A percentile compares a stretch with the other conserved stretches of the same genome.
phyloP scores from a whole-genome alignment of 2,797 vertebrate genomes.

The Ficedula albicollis region DNA sequence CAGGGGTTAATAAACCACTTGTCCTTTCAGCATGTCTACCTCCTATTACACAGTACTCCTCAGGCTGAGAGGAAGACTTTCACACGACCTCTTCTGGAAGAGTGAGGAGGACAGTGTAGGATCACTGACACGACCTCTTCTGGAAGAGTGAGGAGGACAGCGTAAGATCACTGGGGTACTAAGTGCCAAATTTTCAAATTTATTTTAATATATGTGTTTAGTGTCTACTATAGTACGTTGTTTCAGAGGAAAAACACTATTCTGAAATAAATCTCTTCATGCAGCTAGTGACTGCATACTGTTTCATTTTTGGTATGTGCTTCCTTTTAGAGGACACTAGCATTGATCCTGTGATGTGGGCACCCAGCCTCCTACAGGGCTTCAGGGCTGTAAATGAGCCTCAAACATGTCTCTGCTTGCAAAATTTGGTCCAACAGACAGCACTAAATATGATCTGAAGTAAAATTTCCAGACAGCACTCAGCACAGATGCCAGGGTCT shows the following conservation, averaged over 20 bases:
- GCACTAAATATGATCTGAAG: background rate
- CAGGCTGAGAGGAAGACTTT: background rate
- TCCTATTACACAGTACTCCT: background rate
- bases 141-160: background rate
- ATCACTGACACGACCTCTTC: background rate
- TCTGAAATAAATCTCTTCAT: background rate
- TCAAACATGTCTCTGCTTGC: background rate
- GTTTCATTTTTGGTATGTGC: background rate
- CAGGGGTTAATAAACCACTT: background rate
- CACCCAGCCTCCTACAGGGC: accelerated
- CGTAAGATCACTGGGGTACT: background rate
- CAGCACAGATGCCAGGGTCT: background rate
- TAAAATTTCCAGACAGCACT: background rate
- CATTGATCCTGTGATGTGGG: background rate
- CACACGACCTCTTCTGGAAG: background rate
- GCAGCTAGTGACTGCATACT: background rate
- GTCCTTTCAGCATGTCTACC: background rate
- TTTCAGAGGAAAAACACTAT: background rate
- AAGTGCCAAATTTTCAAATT: background rate
- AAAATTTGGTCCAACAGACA: background rate
- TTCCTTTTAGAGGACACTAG: background rate
- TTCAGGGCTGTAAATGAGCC: background rate
- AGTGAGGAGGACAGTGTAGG: background rate
- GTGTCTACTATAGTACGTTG: background rate
- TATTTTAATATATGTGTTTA: background rate